Evolutionary conservation across 2,888 invertebrate species (phyloP).

Genomic region (Caenorhabditis sp.): DNA sequence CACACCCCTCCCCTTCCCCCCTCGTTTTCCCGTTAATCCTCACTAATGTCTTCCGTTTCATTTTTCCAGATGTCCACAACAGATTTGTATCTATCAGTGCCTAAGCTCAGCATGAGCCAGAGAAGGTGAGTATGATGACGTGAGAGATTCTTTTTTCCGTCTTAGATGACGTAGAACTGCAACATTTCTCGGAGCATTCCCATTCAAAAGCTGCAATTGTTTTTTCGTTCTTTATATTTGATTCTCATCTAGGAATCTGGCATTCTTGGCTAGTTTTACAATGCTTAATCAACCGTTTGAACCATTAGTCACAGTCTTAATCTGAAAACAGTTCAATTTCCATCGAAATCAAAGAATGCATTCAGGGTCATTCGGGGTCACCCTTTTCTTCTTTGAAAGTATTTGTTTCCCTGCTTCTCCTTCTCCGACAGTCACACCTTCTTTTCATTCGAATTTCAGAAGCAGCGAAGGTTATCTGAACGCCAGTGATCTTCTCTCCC

Average conservation of each 20-base stretch:
- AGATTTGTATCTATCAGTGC: slow-evolving; percentile 50
- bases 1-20: too few relatives aligned
- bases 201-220: background rate
- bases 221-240: background rate
- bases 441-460: slow-evolving; percentile 43
- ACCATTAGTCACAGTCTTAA: background rate
- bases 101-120: slow-evolving; percentile 38
- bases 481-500: slow-evolving; percentile 41
- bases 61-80: slow-evolving; percentile 43
- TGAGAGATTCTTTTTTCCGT: too few relatives aligned
- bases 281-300: too few relatives aligned
- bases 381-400: background rate
- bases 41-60: slow-evolving; percentile 21
- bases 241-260: background rate
- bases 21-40: background rate
- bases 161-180: background rate
- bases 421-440: slow-evolving; percentile 2
- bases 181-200: background rate
- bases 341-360: background rate
- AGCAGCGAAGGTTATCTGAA: slow-evolving; percentile 58
- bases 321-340: background rate
- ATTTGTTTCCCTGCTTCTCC: too few relatives aligned
- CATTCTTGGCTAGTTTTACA: background rate
- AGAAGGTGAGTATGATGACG: slow-evolving; percentile 39
- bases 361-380: slow-evolving; percentile 11